A percentile compares a stretch with the other conserved stretches of the same genome.
Conservation (phyloP, 2,113 vertebrate genomes). For the Cricetomys ansorgei region DNA sequence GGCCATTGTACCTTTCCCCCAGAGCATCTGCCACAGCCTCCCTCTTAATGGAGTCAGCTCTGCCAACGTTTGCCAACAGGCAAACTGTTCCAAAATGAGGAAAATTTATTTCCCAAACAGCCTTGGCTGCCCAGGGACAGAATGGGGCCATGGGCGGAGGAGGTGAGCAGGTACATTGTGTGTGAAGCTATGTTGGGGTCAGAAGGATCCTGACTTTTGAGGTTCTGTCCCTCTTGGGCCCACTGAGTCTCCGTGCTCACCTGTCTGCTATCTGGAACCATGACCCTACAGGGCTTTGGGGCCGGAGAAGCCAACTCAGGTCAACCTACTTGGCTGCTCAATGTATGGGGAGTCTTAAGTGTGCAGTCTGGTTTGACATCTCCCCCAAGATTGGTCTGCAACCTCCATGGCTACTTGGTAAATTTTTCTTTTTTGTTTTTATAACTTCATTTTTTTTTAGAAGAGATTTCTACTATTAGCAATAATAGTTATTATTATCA, state of each 20-base stretch:
- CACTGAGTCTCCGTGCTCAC: neutral
- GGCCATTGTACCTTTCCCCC: neutral
- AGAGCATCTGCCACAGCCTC: rapidly evolving
- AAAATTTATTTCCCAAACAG: neutral
- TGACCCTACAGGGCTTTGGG: neutral
- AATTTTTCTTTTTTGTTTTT: neutral
- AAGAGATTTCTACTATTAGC: neutral
- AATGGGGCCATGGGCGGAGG: neutral
- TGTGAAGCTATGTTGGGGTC: neutral
- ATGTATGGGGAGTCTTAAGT: neutral
- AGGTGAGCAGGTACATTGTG: neutral
- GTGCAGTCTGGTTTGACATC: rapidly evolving
- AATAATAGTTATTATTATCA: neutral
- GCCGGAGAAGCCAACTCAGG: neutral
- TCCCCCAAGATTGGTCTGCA: neutral
- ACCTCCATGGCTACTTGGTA: neutral
- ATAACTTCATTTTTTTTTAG: neutral
- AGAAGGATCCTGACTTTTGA: neutral
- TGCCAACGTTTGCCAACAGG: no score
- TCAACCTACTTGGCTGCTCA: neutral
- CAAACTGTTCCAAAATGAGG: neutral
- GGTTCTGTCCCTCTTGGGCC: neutral
- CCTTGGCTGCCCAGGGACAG: neutral
- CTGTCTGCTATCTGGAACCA: no score
- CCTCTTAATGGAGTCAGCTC: neutral